These are phyloP conservation scores for Marronus borbonicus DNA, from an alignment of 2,888 invertebrate species.

Conservation along the genomic window DNA sequence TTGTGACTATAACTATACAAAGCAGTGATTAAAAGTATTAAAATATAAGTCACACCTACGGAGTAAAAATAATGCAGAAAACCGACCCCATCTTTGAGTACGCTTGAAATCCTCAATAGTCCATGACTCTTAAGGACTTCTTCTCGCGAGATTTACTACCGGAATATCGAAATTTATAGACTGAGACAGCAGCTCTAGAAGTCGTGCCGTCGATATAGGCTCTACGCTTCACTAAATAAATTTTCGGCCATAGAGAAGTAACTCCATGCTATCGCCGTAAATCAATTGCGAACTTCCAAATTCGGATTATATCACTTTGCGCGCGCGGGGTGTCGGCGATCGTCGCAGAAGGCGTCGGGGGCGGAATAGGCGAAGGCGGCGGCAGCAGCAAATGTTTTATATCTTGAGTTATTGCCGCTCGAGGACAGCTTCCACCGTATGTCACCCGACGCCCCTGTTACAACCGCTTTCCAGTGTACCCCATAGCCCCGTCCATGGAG, in stretches of 20 bases:
- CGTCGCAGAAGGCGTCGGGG: constrained; percentile 7
- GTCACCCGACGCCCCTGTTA: background rate
- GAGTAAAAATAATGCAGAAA: too few relatives aligned
- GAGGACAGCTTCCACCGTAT: constrained; percentile 55
- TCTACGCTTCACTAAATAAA: constrained; percentile 29
- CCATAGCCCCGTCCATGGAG: constrained; percentile 29
- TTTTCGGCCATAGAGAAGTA: constrained; percentile 9
- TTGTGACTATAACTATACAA: too few relatives aligned
- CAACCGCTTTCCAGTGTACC: constrained; percentile 9
- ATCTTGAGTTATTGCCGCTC: constrained; percentile 61
- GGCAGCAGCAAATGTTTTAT: constrained; percentile 56
- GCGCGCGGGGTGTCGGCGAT: background rate
- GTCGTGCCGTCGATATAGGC: background rate
- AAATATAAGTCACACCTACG: too few relatives aligned
- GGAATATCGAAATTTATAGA: background rate
- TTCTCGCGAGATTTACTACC: background rate
- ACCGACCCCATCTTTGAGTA: too few relatives aligned
- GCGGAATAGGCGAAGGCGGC: background rate
- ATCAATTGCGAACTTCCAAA: constrained; percentile 57
- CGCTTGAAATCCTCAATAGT: too few relatives aligned
- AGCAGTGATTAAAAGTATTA: too few relatives aligned
- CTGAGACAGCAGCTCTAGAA: background rate
- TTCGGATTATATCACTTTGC: constrained; percentile 57
- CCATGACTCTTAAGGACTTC: too few relatives aligned
- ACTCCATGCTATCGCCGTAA: constrained; percentile 48